A percentile compares a stretch with the other conserved stretches of the same genome.
These are phyloP conservation scores for Drosophila nannoptera DNA, from an alignment of 1,140 invertebrate species.

Conservation along the genomic window DNA sequence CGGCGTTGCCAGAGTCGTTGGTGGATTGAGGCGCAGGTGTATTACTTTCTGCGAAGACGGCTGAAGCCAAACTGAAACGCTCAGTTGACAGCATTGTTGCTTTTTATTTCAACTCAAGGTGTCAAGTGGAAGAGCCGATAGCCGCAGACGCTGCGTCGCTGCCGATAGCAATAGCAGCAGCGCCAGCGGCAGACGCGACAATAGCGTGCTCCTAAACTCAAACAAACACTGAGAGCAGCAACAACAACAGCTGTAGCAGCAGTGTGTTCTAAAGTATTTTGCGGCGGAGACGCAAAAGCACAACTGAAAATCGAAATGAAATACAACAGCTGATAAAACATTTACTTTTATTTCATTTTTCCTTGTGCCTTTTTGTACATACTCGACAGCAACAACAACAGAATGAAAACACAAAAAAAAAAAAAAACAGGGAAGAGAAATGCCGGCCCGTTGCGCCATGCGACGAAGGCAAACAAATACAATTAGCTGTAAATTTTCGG, in stretches of 20 bases:
- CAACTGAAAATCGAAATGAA: conserved; percentile 42
- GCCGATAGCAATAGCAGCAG: conserved; percentile 27
- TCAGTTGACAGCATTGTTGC: conserved; percentile 72
- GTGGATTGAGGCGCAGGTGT: conserved; percentile 40
- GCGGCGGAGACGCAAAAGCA: conserved; percentile 34
- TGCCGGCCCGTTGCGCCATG: conserved; percentile 30
- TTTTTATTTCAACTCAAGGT: conserved; percentile 68
- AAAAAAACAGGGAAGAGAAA: not conserved
- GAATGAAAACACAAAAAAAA: conserved; percentile 20
- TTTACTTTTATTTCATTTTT: conserved; percentile 19
- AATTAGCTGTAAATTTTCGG: conserved; percentile 35
- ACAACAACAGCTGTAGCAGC: conserved; percentile 31
- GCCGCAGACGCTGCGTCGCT: conserved; percentile 39
- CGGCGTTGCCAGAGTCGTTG: conserved; percentile 10
- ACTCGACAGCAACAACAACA: conserved; percentile 10
- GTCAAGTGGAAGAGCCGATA: conserved; percentile 66
- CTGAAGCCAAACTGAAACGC: conserved; percentile 71
- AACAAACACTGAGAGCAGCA: conserved; percentile 40
- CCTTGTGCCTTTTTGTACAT: conserved; percentile 11
- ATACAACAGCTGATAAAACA: conserved; percentile 72
- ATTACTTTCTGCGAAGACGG: conserved; percentile 72
- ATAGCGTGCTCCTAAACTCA: conserved; percentile 42
- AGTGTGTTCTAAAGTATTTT: conserved; percentile 22
- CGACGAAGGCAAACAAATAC: conserved; percentile 26
- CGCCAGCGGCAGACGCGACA: conserved; percentile 19